These are phyloP conservation scores for Pomatorhinus ruficollis DNA, from an alignment of 2,113 vertebrate species.

Conservation along the genomic window DNA sequence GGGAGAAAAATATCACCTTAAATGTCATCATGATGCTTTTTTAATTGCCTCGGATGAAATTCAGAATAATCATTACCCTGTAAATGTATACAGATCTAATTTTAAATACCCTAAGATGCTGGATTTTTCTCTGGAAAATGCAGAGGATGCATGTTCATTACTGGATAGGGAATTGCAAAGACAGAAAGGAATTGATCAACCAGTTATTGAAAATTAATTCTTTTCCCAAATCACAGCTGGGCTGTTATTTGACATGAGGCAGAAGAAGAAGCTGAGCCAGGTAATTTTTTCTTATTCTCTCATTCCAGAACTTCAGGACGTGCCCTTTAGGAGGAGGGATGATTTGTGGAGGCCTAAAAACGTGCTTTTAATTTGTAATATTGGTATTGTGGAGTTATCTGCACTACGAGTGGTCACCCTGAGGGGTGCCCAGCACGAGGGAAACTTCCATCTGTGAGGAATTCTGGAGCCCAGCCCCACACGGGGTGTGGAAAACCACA, in stretches of 20 bases:
- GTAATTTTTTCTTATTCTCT: not conserved
- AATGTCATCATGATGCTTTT: conserved; percentile 80
- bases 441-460: not conserved
- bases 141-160: conserved; percentile 64
- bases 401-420: not conserved
- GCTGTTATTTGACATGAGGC: not conserved
- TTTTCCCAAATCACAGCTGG: conserved; percentile 19
- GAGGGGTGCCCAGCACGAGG: not conserved
- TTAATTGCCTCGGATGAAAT: conserved; percentile 80
- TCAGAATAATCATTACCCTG: conserved; percentile 71
- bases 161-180: not conserved
- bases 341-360: not conserved
- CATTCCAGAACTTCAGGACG: not conserved
- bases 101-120: conserved; percentile 72
- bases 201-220: conserved; percentile 52
- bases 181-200: conserved; percentile 60
- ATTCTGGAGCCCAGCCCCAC: not conserved
- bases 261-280: conserved; percentile 16
- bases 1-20: conserved; percentile 82
- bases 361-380: not conserved
- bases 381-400: not conserved
- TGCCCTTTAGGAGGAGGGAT: not conserved
- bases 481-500: not conserved
- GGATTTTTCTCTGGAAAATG: conserved; percentile 68
- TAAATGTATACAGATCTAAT: conserved; percentile 74